Conservation (phyloP, 2,113 vertebrate species). For the Odontesthes bonariensis region DNA sequence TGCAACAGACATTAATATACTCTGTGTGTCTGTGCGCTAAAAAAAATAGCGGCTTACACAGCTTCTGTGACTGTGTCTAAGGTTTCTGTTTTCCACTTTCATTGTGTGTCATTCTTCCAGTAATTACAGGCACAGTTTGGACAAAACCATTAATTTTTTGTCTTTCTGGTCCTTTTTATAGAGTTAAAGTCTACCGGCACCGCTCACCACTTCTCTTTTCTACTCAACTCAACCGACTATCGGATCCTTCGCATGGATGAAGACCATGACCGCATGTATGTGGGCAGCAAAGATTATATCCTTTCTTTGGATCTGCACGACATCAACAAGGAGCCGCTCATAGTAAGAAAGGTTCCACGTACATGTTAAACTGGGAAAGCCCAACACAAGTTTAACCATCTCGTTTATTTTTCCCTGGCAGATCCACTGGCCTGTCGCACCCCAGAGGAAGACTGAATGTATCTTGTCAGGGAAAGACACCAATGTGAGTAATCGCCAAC, state of each 20-base stretch:
- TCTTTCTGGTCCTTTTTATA: constrained; percentile 54
- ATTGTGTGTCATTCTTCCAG: constrained; percentile 38
- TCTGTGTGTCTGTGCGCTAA: constrained; percentile 29
- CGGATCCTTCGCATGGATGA: constrained; percentile 97
- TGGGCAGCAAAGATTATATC: constrained; percentile 98
- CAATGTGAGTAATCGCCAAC: constrained; percentile 88
- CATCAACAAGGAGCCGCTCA: constrained; percentile 98
- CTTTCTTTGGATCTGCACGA: constrained; percentile 96
- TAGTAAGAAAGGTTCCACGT: constrained; percentile 85
- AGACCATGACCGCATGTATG: constrained; percentile 99
- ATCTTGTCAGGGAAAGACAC: constrained; percentile 95
- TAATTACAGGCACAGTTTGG: constrained; percentile 26
- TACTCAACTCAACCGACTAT: constrained; percentile 97
- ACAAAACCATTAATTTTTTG: constrained; percentile 44
- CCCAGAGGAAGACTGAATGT: constrained; percentile 96
- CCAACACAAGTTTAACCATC: constrained; percentile 13
- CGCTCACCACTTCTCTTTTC: constrained; percentile 95
- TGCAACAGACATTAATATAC: constrained; percentile 20
- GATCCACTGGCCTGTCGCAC: constrained; percentile 96
- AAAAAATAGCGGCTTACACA: constrained; percentile 43
- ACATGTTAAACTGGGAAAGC: background rate
- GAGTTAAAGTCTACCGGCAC: constrained; percentile 95
- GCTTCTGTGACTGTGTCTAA: constrained; percentile 43
- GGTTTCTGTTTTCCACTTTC: constrained; percentile 42
- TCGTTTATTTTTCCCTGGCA: constrained; percentile 66